Conservation (phyloP, 2,113 vertebrate genomes). For the Mustelus asterias region DNA sequence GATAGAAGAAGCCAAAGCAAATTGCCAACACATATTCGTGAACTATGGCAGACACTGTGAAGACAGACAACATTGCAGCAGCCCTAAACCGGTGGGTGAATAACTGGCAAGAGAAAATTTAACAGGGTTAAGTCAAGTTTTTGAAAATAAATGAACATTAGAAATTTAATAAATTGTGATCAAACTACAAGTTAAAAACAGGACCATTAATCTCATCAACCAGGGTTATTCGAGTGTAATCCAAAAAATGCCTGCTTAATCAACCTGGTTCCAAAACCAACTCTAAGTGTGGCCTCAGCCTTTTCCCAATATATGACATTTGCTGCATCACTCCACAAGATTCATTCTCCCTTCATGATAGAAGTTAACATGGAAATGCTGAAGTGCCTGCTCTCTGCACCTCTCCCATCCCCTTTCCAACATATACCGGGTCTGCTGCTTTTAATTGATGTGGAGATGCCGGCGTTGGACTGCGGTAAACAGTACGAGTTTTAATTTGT, state of each 20-base stretch:
- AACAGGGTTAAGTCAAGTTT: background rate
- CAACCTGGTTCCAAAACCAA: background rate
- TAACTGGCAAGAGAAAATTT: conserved; percentile 56
- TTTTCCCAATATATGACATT: background rate
- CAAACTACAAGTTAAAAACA: background rate
- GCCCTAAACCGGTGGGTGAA: conserved; percentile 75
- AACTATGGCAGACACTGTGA: conserved; percentile 77
- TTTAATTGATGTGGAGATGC: background rate
- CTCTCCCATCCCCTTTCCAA: background rate
- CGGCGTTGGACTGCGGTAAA: too few species aligned
- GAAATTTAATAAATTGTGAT: background rate
- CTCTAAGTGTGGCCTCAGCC: background rate
- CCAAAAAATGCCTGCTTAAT: background rate
- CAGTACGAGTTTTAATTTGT: too few species aligned
- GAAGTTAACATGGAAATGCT: background rate
- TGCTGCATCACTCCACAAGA: background rate
- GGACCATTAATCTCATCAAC: background rate
- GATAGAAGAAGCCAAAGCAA: conserved; percentile 86
- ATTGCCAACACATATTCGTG: conserved; percentile 83
- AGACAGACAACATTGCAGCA: conserved; percentile 82
- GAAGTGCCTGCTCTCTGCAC: background rate
- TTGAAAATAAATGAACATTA: background rate
- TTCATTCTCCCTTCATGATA: background rate
- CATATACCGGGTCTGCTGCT: background rate
- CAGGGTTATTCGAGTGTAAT: background rate